Base-by-base conservation (phyloP, 2,797 vertebrate species). In the Halcyon badia region DNA sequence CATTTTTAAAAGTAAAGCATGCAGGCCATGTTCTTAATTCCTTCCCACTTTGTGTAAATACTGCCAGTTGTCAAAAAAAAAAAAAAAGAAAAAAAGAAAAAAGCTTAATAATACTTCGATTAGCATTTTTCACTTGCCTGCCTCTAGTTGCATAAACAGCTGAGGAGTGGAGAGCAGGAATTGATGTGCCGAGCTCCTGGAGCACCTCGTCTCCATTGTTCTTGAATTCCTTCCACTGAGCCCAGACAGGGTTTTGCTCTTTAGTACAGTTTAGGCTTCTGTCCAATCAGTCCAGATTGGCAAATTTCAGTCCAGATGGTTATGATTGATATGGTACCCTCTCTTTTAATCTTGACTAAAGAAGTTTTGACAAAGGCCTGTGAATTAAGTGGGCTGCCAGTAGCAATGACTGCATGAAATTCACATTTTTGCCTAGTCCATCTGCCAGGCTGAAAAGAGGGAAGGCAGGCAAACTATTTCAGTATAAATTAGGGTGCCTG, bases 231-330 rank as follows among this genome's bases (percentile, higher is more conserved):
- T 83, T 83, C 75, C 80, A 31, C 61, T 46, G 54, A 93, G 89
- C 78, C 78, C 89, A 90, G 46, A 85, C 30, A 87, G 58, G 83
- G 86, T 80, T 97, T 84, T 33, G 44, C 89, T 91, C 91, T 94
- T 92, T 80, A 85, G 89, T 81, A 51, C 70, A 86, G 83, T 51
- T 87, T 96, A 93, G 96, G 94, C 94, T 95, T 93, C 64, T 87
- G 77, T 95, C 96, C 96, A 97, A 77, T 81, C 5, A 2, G 61
- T 87, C 95, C 96, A 97, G 94, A 97, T 95, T 97, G 97, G 89
- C 91, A 96, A 86, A 97, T 97, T 94, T 96, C 90, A 92, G 89
- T 97, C 93, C 97, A 97, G 97, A 97, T 97, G 96, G 97, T 95
- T 97, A 95, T 95, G 95, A 95, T 96, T 83, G 96, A 96, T 95